phyloP scores from a whole-genome alignment of 2,888 invertebrate species.

The Mesorhabditis spiculigera region DNA sequence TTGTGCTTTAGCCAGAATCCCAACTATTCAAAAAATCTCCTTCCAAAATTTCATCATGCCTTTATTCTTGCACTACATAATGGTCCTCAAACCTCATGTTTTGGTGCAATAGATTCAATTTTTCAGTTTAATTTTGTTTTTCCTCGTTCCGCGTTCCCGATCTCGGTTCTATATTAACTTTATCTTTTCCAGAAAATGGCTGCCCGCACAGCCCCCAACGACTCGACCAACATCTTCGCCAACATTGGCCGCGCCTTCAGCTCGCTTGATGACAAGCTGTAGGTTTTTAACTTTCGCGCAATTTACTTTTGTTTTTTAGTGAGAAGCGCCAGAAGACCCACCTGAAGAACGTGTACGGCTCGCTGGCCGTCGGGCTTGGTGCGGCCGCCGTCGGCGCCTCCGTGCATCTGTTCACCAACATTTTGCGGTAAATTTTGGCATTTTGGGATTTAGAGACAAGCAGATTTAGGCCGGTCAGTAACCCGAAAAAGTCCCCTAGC shows the following conservation, averaged over 20 bases:
- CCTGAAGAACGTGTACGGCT: constrained; percentile 90
- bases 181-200: not conserved
- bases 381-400: constrained; percentile 79
- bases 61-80: no score
- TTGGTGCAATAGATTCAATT: no score
- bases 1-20: no score
- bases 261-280: not conserved
- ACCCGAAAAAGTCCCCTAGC: no score
- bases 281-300: not conserved
- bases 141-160: no score
- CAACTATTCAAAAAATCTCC: no score
- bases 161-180: no score
- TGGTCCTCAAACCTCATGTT: no score
- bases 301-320: constrained; percentile 64
- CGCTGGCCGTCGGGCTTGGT: constrained; percentile 77
- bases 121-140: no score
- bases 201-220: not conserved
- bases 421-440: constrained; percentile 61
- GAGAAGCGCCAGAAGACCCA: constrained; percentile 83
- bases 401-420: constrained; percentile 75
- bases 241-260: constrained; percentile 4
- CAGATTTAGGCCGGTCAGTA: no score
- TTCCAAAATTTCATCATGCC: no score
- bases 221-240: not conserved
- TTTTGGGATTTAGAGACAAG: not conserved